phyloP scores from a whole-genome alignment of 1,140 invertebrate species.

The Papilio glaucus region DNA sequence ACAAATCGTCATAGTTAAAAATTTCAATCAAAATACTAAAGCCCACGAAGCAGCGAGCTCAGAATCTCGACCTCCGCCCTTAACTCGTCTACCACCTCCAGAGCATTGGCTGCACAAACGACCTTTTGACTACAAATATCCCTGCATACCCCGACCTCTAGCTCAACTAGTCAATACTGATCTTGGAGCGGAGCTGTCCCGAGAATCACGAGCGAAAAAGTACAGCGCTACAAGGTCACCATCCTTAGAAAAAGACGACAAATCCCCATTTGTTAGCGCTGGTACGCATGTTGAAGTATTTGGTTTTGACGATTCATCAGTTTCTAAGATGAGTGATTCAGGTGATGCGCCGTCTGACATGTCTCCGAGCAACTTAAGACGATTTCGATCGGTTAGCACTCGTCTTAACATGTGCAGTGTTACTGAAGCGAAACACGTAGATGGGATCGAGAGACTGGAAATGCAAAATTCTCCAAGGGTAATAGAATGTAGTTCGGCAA shows the following conservation, averaged over 20 bases:
- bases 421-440: conserved; percentile 60
- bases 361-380: conserved; percentile 68
- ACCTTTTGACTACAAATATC: conserved; percentile 68
- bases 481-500: conserved; percentile 72
- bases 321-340: conserved; percentile 61
- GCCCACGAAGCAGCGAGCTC: conserved; percentile 46
- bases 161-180: conserved; percentile 66
- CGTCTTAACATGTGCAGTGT: conserved; percentile 76
- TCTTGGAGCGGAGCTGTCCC: conserved; percentile 61
- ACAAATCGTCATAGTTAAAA: conserved; percentile 64
- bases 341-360: conserved; percentile 57
- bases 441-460: conserved; percentile 68
- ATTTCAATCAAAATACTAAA: conserved; percentile 53
- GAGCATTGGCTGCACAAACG: conserved; percentile 75
- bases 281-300: conserved; percentile 68
- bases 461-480: conserved; percentile 77
- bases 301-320: conserved; percentile 65
- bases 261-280: conserved; percentile 70
- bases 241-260: conserved; percentile 81
- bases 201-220: conserved; percentile 70
- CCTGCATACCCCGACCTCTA: conserved; percentile 65
- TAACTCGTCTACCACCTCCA: conserved; percentile 66
- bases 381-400: conserved; percentile 76
- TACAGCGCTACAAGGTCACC: conserved; percentile 79
- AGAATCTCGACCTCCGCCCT: conserved; percentile 43